phyloP scores from a whole-genome alignment of 2,888 invertebrate genomes.

The Xestia rhomboidea region DNA sequence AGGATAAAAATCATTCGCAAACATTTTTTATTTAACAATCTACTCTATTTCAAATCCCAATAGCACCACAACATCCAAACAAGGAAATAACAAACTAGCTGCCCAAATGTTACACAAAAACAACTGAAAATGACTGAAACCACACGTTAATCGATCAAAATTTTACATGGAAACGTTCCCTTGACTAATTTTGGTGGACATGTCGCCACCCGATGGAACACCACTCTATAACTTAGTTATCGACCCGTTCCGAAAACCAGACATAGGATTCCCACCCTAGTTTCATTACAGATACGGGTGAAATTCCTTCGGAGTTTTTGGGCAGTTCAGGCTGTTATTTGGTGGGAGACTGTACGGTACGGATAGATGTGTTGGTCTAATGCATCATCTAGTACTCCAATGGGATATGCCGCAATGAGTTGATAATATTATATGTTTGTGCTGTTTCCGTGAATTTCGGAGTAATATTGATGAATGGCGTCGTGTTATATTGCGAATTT shows the following conservation, averaged over 20 bases:
- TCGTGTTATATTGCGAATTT: neutral
- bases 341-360: constrained; percentile 32
- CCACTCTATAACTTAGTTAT: constrained; percentile 59
- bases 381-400: constrained; percentile 72
- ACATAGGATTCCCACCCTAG: constrained; percentile 32
- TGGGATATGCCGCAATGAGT: constrained; percentile 60
- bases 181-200: constrained; percentile 73
- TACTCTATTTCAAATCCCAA: neutral
- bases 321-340: constrained; percentile 5
- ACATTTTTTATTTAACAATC: neutral
- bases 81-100: constrained; percentile 10
- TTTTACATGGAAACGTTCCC: constrained; percentile 64
- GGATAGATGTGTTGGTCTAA: constrained; percentile 61
- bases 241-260: neutral
- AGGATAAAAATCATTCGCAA: neutral
- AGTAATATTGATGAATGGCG: constrained; percentile 36
- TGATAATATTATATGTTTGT: constrained; percentile 46
- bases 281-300: accelerated
- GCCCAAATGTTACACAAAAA: constrained; percentile 27
- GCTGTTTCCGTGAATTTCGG: constrained; percentile 8
- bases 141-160: constrained; percentile 70
- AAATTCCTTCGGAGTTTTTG: constrained; percentile 7
- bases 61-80: neutral
- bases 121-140: constrained; percentile 47
- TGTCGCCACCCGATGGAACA: constrained; percentile 65